These are phyloP conservation scores for Peromyscus leucopus DNA, from an alignment of 2,113 vertebrate species.

Conservation along the genomic window DNA sequence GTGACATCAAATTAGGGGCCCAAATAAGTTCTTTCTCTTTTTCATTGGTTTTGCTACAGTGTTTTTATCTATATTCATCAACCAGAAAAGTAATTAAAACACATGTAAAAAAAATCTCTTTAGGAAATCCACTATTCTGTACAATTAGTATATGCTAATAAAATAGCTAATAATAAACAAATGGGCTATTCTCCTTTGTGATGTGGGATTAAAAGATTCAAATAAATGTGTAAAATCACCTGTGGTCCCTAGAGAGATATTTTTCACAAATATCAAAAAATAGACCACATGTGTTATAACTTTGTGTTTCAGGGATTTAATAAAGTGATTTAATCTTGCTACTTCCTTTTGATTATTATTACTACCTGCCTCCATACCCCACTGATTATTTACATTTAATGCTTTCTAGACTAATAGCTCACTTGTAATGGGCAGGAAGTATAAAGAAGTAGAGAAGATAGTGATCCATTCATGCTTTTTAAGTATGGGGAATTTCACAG, in stretches of 20 bases:
- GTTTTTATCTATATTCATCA: not conserved
- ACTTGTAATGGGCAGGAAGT: not conserved
- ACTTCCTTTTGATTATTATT: not conserved
- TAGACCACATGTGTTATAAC: not conserved
- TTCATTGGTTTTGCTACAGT: not conserved
- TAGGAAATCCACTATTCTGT: not conserved
- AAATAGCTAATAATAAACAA: not conserved
- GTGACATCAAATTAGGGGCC: not conserved
- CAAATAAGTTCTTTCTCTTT: not conserved
- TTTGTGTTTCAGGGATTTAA: not conserved
- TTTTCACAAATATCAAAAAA: not conserved
- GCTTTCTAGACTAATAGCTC: not conserved
- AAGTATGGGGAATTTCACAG: not conserved
- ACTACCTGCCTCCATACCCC: not conserved
- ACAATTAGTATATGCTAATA: not conserved
- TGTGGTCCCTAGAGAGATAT: not conserved
- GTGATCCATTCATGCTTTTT: not conserved
- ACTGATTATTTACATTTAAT: constrained; percentile 12
- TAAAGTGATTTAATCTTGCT: constrained; percentile 9
- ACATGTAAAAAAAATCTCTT: not conserved
- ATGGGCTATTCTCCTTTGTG: not conserved
- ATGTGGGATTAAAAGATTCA: not conserved
- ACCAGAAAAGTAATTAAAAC: not conserved
- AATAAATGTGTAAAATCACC: not conserved
- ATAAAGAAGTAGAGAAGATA: not conserved